These are phyloP conservation scores for Drosophila neocordata DNA, from an alignment of 1,140 invertebrate genomes.

Conservation along the genomic window DNA sequence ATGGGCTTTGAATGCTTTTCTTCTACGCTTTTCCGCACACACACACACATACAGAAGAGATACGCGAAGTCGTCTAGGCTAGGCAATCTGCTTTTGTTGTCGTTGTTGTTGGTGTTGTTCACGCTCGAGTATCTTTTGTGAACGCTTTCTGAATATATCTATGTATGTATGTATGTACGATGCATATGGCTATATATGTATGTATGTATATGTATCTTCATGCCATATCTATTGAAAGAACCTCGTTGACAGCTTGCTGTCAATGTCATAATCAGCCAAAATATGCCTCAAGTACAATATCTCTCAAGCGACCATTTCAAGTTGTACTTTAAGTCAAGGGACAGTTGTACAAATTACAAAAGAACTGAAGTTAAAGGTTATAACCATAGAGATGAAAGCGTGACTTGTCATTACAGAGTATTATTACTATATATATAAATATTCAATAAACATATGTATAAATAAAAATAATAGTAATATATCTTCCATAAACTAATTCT, in stretches of 20 bases:
- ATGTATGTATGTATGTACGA: constrained; percentile 7
- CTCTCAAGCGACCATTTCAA: constrained; percentile 30
- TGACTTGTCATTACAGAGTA: neutral
- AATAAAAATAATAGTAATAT: no score
- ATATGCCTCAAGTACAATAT: constrained; percentile 44
- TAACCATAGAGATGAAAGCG: neutral
- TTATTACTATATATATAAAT: no score
- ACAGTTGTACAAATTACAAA: constrained; percentile 4
- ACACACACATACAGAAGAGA: constrained; percentile 23
- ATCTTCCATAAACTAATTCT: no score
- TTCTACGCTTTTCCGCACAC: constrained; percentile 44
- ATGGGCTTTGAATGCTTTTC: constrained; percentile 51
- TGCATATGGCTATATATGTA: constrained; percentile 1
- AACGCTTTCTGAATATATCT: constrained; percentile 49
- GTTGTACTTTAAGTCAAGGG: constrained; percentile 27
- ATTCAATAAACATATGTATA: no score
- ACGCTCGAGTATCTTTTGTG: constrained; percentile 61
- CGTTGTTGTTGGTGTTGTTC: constrained; percentile 45
- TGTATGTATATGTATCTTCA: constrained; percentile 21
- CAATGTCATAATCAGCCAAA: constrained; percentile 70
- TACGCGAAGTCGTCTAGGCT: constrained; percentile 28
- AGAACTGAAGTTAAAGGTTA: neutral
- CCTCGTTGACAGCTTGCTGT: constrained; percentile 51
- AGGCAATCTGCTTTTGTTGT: constrained; percentile 63
- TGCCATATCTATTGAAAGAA: constrained; percentile 38